Evolutionary conservation across 1,140 invertebrate species (phyloP).

Genomic region (Bombus soroeensis): DNA sequence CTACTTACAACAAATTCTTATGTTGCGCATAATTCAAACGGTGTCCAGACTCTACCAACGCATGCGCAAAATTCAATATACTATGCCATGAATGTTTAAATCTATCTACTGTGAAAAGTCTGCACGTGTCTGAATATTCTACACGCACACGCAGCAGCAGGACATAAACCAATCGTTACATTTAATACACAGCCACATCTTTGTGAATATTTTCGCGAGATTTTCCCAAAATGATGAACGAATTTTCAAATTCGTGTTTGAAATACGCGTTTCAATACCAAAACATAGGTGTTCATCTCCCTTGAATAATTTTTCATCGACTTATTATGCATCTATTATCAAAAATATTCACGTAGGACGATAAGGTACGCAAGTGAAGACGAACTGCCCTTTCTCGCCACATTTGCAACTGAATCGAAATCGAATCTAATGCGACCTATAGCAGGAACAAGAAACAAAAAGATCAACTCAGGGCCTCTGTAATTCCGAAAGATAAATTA

Average conservation of each 20-base stretch:
- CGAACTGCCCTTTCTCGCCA: not conserved
- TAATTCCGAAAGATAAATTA: not conserved
- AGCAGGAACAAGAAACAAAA: not conserved
- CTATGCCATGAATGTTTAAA: slow-evolving; percentile 83
- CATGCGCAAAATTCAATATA: slow-evolving; percentile 80
- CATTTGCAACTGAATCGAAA: not conserved
- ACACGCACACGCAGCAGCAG: not conserved
- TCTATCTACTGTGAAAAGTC: not conserved
- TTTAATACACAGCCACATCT: not conserved
- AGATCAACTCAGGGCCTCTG: not conserved
- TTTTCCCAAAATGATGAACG: not conserved
- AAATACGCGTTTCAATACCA: not conserved
- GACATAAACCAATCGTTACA: not conserved
- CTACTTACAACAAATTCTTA: slow-evolving; percentile 60
- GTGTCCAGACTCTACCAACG: slow-evolving; percentile 70
- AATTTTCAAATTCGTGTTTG: not conserved
- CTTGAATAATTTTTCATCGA: not conserved
- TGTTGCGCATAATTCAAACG: slow-evolving; percentile 65
- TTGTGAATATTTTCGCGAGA: not conserved
- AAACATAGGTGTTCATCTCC: not conserved
- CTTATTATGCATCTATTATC: not conserved
- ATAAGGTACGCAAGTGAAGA: not conserved
- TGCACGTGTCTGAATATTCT: not conserved
- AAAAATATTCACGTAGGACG: not conserved
- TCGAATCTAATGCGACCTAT: not conserved